A percentile compares a stretch with the other conserved stretches of the same genome.
phyloP scores from a whole-genome alignment of 2,888 invertebrate species.

The Archaeoteleia sp. region DNA sequence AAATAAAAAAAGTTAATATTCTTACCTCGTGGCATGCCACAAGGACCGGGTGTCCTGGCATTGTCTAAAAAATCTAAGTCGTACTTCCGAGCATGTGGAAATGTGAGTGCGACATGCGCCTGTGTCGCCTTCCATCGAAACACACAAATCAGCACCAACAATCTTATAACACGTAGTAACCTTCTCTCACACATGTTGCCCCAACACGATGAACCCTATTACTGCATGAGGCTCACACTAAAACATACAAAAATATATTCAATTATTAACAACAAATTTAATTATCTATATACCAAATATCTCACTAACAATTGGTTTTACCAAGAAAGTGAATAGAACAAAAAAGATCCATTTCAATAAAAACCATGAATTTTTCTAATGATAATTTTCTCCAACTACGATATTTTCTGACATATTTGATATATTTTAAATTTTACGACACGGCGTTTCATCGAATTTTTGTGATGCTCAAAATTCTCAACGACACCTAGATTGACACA shows the following conservation, averaged over 20 bases:
- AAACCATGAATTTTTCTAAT: too few relatives aligned
- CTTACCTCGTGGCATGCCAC: constrained; percentile 97
- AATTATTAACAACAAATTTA: not conserved
- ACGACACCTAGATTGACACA: too few relatives aligned
- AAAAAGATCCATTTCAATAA: too few relatives aligned
- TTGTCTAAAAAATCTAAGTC: constrained; percentile 95
- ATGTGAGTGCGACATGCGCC: constrained; percentile 90
- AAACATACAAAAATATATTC: constrained; percentile 28
- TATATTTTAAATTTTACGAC: too few relatives aligned
- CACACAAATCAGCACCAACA: constrained; percentile 53
- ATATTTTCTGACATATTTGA: too few relatives aligned
- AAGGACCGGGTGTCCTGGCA: constrained; percentile 90
- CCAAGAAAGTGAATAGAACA: too few relatives aligned
- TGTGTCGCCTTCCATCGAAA: constrained; percentile 46
- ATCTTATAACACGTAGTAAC: constrained; percentile 52
- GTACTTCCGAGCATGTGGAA: constrained; percentile 90
- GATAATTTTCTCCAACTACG: too few relatives aligned
- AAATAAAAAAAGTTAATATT: too few relatives aligned
- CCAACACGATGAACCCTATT: constrained; percentile 23
- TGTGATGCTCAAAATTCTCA: too few relatives aligned
- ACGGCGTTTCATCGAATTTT: too few relatives aligned
- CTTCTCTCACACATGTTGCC: constrained; percentile 50
- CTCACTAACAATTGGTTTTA: too few relatives aligned
- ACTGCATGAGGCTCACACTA: constrained; percentile 54
- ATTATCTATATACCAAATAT: not conserved